Evolutionary conservation across 2,113 vertebrate species (phyloP), one percentile per base, ranked within the genome.

Genomic region (Porphyrio hochstetteri): DNA sequence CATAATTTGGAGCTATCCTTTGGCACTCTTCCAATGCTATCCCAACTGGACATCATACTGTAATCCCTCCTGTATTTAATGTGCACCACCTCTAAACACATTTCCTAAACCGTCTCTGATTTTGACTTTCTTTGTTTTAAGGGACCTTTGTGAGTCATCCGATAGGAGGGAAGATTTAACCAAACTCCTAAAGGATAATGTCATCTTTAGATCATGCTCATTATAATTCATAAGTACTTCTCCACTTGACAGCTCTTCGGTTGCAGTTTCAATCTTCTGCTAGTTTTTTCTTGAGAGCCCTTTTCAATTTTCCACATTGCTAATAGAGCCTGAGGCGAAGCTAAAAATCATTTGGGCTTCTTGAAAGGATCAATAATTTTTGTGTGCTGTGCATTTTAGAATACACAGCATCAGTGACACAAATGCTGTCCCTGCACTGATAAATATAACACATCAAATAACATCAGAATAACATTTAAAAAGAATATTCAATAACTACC

Each of bases 231-330:
- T 92, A 86, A 91, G 40, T 76, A 74, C 92, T 95, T 96, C 84
- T 90, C 70, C 72, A 72, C 82, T 87, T 82, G 79, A 82, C 64
- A 93, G 74, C 52, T 72, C 67, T 91, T 94, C 14, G 55, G 63
- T 64, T 75, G 95, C 94, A 87, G 36, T 87, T 95, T 96, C 90
- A 83, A 40, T 86, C 72, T 83, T 50, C 20, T 0, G 11, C 35
- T 75, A 71, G 31, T 95, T 85, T 97, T 87, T 97, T 93, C 70
- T 52, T 86, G 68, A 91, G 82, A 87, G 61, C 33, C 59, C 57
- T 82, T 97, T 97, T 87, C 74, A 95, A 87, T 95, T 93, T 96
- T 82, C 76, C 78, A 97, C 57, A 91, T 89, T 78, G 71, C 68
- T 96, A 91, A 92, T 60, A 72, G 89, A 96, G 88, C 63, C 64